A percentile compares a stretch with the other conserved stretches of the same genome.
Evolutionary conservation across 2,888 invertebrate species (phyloP).

Genomic region (Xylota sylvarum): DNA sequence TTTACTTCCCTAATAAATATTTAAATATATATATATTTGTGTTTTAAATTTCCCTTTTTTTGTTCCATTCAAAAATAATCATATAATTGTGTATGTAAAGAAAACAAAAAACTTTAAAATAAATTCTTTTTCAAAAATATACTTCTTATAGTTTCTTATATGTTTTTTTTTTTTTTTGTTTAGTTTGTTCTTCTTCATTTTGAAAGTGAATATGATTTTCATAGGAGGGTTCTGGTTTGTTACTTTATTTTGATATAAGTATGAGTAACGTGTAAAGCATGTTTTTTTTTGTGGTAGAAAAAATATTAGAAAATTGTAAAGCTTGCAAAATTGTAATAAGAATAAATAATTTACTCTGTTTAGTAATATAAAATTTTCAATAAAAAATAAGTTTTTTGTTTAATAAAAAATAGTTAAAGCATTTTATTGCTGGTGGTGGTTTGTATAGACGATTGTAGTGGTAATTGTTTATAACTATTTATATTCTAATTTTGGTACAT

Average conservation of each 20-base stretch:
- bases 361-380: constrained; percentile 3
- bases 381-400: not conserved
- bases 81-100: constrained; percentile 39
- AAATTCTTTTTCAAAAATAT: constrained; percentile 53
- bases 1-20: constrained; percentile 58
- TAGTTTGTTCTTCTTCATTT: constrained; percentile 14
- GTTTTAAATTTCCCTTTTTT: constrained; percentile 33
- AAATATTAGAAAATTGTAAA: constrained; percentile 27
- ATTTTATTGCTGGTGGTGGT: constrained; percentile 23
- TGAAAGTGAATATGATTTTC: constrained; percentile 60
- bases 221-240: constrained; percentile 70
- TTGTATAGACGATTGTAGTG: constrained; percentile 26
- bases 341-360: constrained; percentile 23
- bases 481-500: constrained; percentile 38
- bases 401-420: constrained; percentile 19
- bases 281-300: not conserved
- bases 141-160: constrained; percentile 17
- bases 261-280: constrained; percentile 38
- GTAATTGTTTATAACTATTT: constrained; percentile 29
- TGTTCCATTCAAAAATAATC: constrained; percentile 63
- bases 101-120: constrained; percentile 24
- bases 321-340: not conserved
- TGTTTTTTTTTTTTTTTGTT: constrained; percentile 19
- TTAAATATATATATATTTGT: constrained; percentile 33
- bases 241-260: constrained; percentile 44